Conservation (phyloP, 2,888 invertebrate species). For the Eurois occulta region DNA sequence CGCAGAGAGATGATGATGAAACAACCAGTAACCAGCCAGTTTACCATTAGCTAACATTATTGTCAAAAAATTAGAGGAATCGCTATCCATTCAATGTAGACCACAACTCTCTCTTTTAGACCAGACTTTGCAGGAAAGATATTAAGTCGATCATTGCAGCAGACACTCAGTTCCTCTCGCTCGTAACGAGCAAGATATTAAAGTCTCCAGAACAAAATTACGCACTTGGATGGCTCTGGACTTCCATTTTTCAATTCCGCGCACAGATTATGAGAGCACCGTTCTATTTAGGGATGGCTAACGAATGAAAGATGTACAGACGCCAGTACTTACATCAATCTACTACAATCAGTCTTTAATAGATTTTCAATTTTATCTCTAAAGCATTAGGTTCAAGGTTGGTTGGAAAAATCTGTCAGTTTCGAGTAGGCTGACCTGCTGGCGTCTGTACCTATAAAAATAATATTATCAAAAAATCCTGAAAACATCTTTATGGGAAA, state of each 20-base stretch:
- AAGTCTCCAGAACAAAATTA: constrained; percentile 47
- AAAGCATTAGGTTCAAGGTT: too few species aligned
- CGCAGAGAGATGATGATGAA: too few species aligned
- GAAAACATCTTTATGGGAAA: background rate
- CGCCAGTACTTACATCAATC: too few species aligned
- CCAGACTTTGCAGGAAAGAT: background rate
- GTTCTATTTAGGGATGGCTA: constrained; percentile 35
- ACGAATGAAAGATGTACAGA: background rate
- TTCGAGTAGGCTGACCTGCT: too few species aligned
- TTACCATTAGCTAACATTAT: background rate
- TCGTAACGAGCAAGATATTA: constrained; percentile 48
- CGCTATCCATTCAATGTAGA: background rate
- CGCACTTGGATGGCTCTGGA: constrained; percentile 40
- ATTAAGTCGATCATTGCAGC: constrained; percentile 12
- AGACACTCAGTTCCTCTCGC: constrained; percentile 6
- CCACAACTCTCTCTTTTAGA: background rate
- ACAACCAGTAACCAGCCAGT: background rate
- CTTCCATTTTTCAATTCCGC: constrained; percentile 62
- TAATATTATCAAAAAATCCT: background rate
- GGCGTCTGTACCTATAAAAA: too few species aligned
- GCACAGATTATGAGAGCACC: constrained; percentile 38
- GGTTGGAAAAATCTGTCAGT: too few species aligned
- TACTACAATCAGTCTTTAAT: too few species aligned
- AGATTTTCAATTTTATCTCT: too few species aligned
- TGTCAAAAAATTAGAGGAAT: background rate